phyloP scores from a whole-genome alignment of 2,797 vertebrate species.

The Amazona finschi region DNA sequence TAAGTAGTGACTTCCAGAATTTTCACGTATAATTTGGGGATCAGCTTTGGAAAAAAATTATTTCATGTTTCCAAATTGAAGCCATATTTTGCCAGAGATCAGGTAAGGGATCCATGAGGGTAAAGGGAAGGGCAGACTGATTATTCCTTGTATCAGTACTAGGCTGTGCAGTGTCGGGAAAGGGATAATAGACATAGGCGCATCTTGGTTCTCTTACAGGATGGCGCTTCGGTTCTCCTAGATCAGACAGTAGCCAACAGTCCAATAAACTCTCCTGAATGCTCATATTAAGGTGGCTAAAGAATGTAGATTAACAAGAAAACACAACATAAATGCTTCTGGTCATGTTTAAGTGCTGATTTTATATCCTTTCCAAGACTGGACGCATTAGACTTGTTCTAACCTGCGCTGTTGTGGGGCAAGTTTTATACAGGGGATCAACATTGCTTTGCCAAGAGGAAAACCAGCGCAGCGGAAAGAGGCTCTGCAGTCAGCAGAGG shows the following conservation, averaged over 20 bases:
- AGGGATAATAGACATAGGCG: not conserved
- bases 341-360: not conserved
- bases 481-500: not conserved
- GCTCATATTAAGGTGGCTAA: not conserved
- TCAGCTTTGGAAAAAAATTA: not conserved
- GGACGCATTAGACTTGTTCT: not conserved
- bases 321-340: not conserved
- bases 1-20: not conserved
- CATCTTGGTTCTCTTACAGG: not conserved
- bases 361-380: not conserved
- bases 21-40: not conserved
- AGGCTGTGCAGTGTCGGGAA: not conserved
- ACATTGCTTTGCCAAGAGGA: not conserved
- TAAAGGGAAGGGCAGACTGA: not conserved
- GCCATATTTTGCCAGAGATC: not conserved
- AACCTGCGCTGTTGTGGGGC: not conserved
- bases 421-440: not conserved
- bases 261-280: not conserved
- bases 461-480: not conserved
- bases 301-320: not conserved
- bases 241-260: not conserved
- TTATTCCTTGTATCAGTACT: not conserved
- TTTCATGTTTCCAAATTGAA: not conserved
- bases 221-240: not conserved
- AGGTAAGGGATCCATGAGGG: not conserved